Evolutionary conservation across 64 coral and sea anemone species (phyloP), one percentile per base, ranked within the genome.

Genomic region (Pocillopora damicornis): DNA sequence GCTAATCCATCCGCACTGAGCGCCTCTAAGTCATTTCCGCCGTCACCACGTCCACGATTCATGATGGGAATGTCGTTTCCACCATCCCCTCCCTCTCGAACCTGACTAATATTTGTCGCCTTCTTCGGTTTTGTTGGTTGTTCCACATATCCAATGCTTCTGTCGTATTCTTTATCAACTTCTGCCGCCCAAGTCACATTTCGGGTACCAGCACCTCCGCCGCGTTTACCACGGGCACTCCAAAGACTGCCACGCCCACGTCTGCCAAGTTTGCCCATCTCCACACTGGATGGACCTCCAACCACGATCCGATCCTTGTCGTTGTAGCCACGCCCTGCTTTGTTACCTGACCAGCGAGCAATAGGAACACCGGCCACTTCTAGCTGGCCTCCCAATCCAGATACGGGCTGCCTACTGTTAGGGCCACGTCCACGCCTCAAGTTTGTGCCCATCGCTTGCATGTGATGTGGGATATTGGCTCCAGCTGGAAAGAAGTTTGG

Each of bases 301-400:
- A 93, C 97, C 37, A 99, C 82, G 61, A 99, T 95, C 13, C 93
- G 90, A 2, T 92, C 89, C 58, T 86, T 94, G 12, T 95, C 93
- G 69, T 78, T 95, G 36, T 99, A 99, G 60, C 90, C 97, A n/a
- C 97, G 89, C 18, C 97, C 97, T 25, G 93, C 97, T 77, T 91
- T 95, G 93, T 99, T 99, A 16, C 97, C 97, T 1, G 82, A 71
- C 96, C 92, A 98, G 12, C 95, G 92, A n/a, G 97, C 97, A 60
- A 99, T 94, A 80, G 97, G 93, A 60, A 99, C 94, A 4, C 97
- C 97, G 37, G 97, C 97, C 30, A 99, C 97, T 80, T 99, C 93
- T 58, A 99, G 63, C 11, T 91, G 94, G 34, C 97, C 97, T 45
- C 97, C 97, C 0, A 99, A 57, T 13, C 97, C 97, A 4, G 97